Evolutionary conservation across 2,113 vertebrate genomes (phyloP).

Genomic region (Ailurus styani): DNA sequence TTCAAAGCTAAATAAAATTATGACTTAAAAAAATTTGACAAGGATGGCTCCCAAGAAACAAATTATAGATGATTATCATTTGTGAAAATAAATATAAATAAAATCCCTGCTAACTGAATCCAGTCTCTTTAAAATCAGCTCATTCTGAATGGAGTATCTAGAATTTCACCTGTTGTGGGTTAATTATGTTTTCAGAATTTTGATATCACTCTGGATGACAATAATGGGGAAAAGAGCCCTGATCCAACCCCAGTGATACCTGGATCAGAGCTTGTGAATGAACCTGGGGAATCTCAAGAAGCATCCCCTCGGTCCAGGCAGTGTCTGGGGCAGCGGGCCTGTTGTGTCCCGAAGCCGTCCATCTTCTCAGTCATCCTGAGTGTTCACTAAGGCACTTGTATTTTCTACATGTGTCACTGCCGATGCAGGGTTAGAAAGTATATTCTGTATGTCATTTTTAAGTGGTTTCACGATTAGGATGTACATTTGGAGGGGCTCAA

Average conservation of each 20-base stretch:
- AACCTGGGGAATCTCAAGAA: background rate
- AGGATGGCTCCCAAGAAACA: background rate
- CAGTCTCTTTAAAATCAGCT: background rate
- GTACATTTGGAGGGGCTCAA: too few relatives aligned
- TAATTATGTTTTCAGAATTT: background rate
- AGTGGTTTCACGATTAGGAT: too few relatives aligned
- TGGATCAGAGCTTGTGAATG: background rate
- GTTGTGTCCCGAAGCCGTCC: background rate
- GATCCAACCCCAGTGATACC: background rate
- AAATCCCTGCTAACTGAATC: background rate
- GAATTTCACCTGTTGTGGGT: background rate
- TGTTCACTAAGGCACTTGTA: background rate
- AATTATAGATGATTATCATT: background rate
- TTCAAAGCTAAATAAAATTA: constrained; percentile 31
- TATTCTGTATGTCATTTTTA: background rate
- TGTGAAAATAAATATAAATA: background rate
- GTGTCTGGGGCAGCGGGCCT: background rate
- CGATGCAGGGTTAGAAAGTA: background rate
- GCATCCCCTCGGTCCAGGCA: background rate
- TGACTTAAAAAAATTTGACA: background rate
- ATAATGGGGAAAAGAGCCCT: background rate
- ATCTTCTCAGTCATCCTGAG: background rate
- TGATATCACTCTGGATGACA: background rate
- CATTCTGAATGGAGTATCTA: background rate
- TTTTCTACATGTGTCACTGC: background rate